Base-by-base conservation (phyloP, 2,888 invertebrate species). In the Lumbricus terrestris region DNA sequence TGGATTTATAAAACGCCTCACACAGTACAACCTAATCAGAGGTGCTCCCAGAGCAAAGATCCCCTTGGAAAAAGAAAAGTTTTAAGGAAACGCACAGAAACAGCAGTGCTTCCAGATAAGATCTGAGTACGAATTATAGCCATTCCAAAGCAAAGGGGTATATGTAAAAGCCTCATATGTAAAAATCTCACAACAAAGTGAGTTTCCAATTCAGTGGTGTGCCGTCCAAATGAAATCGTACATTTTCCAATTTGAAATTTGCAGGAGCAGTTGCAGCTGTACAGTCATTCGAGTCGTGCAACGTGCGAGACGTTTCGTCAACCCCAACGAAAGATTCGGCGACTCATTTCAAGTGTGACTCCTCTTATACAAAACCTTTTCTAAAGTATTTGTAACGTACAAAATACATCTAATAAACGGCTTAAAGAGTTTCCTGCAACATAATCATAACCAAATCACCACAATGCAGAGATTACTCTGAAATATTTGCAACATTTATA, bases 281-380 rank as follows among this genome's bases (percentile, higher is more conserved):
- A 97, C 94, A 95, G 96, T 38, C 93, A 93, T 42, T 94, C 96
- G 0, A 93, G 93, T 3, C 92, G 93, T 15, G 95, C 96, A 83
- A 95, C 95, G 34, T 92, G 94, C 34, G 93, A 94, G 16, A 95
- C 96, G 15, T 95, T 96, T 91, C 96, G 97, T 38, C 96, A 97
- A 89, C 94, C 96, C 13, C 96, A 96, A 90, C 95, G 98, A 92
- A 95, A 96, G 83, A 96, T 97, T 13, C 97, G 98, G 0, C 95
- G 96, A 16, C 98, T 98, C 98, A 97, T 98, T 15, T 96, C 96
- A 92, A 95, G 96, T 3, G 97, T 97, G 35, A 97, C 98, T 16
- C 96, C 96, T 92, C 95, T 97, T 89, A 97, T 97, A 94, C 96
- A 97, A 93, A 96, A 96, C 69, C 97, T 96, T 94, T 97, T 97